Percentiles rank a stretch among this genome's conserved stretches.
phyloP scores from a whole-genome alignment of 2,113 vertebrate species.

The Otolemur garnettii region DNA sequence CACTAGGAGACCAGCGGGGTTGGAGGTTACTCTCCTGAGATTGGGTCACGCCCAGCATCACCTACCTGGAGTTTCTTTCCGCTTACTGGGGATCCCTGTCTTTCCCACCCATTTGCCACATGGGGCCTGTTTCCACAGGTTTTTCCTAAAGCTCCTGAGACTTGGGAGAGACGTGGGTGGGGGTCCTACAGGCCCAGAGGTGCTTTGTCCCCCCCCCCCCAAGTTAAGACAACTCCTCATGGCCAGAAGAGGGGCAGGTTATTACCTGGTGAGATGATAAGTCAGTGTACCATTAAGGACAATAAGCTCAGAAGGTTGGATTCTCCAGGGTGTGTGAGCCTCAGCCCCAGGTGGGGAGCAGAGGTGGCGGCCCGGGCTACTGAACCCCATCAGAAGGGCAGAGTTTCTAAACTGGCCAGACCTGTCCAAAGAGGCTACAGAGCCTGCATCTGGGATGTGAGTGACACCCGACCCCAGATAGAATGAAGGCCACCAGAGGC shows the following conservation, averaged over 20 bases:
- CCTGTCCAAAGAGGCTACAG: not conserved
- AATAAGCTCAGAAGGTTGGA: not conserved
- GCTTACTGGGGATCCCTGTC: not conserved
- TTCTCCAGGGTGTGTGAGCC: not conserved
- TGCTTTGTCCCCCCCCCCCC: not conserved
- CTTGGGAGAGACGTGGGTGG: not conserved
- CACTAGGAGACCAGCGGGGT: not conserved
- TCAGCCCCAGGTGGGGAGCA: not conserved
- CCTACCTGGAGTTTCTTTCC: not conserved
- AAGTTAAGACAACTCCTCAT: not conserved
- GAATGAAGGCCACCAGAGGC: not conserved
- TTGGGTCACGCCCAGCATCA: accelerated
- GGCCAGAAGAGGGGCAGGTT: not conserved
- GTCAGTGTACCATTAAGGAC: not conserved
- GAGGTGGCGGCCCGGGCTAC: not conserved
- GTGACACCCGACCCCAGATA: no score
- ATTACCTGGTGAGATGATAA: not conserved
- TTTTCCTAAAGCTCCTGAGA: not conserved
- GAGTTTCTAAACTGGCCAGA: not conserved
- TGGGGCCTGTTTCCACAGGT: not conserved
- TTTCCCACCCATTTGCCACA: not conserved
- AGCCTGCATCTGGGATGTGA: no score
- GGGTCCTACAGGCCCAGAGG: not conserved
- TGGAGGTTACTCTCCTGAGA: not conserved
- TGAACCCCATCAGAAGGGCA: not conserved